Evolutionary conservation across 2,797 vertebrate genomes (phyloP), one percentile per base, ranked within the genome.

Genomic region (Hypotaenidia okinawae): DNA sequence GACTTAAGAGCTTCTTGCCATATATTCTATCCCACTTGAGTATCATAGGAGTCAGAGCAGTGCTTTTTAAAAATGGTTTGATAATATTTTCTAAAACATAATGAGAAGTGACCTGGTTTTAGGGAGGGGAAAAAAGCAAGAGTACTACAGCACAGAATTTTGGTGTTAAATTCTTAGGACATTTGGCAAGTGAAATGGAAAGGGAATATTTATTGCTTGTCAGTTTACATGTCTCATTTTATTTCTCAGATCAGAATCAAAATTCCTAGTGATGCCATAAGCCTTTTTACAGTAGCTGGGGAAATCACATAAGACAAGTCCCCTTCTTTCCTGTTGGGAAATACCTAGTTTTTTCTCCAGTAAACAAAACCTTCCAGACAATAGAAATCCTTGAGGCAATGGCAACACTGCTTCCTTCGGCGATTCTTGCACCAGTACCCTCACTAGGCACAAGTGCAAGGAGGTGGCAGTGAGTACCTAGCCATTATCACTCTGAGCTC

Each of bases 371-470:
- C 78, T 82, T 24, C 35, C 19, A 79, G 67, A 49, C 19, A 59
- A 51, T 2, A 7, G 27, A 59, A 81, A 43, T 47, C 73, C 72
- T 62, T 58, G 70, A 64, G 33, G 21, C 19, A 61, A 49, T 14
- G 6, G 16, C 15, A 52, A 49, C 49, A 63, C 39, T 37, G 51
- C 28, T 77, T 87, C 43, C 18, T 80, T 58, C 35, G 54, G 10
- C 2, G 5, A 16, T 13, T 35, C 35, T 58, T 63, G 30, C 19
- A 55, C 15, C 21, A 7, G 23, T 32, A 23, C 17, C n/a, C 18
- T 52, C 8, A 2, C 30, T 14, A 10, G 25, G 19, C 13, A n/a
- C 0, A 2, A 16, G 37, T 12, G 10, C 25, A n/a, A 30, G 3
- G 55, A 49, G 11, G 35, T 15, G 39, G 39, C 4, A 2, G 30